These are phyloP conservation scores for Alviniconcha marisindica DNA, from an alignment of 1,140 invertebrate species.

Conservation along the genomic window DNA sequence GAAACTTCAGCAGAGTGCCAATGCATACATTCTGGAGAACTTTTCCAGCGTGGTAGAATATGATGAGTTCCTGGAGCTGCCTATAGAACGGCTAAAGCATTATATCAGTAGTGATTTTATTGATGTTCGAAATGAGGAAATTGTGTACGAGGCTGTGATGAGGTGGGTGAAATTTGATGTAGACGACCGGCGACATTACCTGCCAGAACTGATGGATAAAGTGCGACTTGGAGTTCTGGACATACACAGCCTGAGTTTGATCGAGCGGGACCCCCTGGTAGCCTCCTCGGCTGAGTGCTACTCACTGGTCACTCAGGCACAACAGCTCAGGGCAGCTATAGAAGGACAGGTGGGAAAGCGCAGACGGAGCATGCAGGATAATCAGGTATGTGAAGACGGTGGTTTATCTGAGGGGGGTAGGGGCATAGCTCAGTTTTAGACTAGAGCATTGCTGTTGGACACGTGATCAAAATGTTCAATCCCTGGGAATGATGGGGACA, in stretches of 20 bases:
- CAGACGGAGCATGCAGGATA: constrained; percentile 69
- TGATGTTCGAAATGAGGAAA: constrained; percentile 75
- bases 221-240: constrained; percentile 70
- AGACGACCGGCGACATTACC: constrained; percentile 67
- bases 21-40: constrained; percentile 73
- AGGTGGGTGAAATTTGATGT: constrained; percentile 75
- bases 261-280: constrained; percentile 67
- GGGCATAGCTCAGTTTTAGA: too few relatives aligned
- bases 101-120: constrained; percentile 73
- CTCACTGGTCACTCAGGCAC: constrained; percentile 66
- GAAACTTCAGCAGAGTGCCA: constrained; percentile 69
- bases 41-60: constrained; percentile 73
- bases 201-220: constrained; percentile 68
- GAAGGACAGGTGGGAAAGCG: constrained; percentile 65
- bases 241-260: constrained; percentile 60
- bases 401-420: too few relatives aligned
- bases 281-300: constrained; percentile 65
- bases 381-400: constrained; percentile 38
- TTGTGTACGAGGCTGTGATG: constrained; percentile 75
- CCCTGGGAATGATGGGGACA: too few relatives aligned
- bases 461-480: too few relatives aligned
- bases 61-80: constrained; percentile 74
- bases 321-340: constrained; percentile 58
- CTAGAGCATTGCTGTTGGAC: too few relatives aligned
- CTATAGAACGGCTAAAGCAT: constrained; percentile 66